Percentiles rank a stretch among this genome's conserved stretches.
Evolutionary conservation across 2,888 invertebrate species (phyloP).

Genomic region (Zele albiditarsus): DNA sequence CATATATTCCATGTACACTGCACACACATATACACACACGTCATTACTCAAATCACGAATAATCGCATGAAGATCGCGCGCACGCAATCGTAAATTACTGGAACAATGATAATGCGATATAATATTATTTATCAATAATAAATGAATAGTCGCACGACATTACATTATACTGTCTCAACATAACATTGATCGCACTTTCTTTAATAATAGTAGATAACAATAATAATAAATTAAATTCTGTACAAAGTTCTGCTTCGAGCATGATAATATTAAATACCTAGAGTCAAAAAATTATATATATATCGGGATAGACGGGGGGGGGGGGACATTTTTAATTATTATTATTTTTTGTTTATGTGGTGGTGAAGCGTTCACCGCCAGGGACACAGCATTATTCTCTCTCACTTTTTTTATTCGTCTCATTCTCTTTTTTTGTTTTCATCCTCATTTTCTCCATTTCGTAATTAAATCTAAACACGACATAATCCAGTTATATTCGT

Average conservation of each 20-base stretch:
- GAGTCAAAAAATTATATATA: conserved; percentile 27
- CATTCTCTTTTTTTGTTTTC: conserved; percentile 21
- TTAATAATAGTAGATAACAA: conserved; percentile 69
- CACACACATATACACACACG: conserved; percentile 47
- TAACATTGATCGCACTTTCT: conserved; percentile 54
- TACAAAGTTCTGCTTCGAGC: conserved; percentile 69
- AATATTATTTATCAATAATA: conserved; percentile 54
- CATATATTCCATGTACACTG: conserved; percentile 48
- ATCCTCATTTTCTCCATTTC: conserved; percentile 18
- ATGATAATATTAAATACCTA: conserved; percentile 63
- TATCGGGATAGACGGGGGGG: conserved; percentile 4
- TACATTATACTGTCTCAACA: conserved; percentile 15
- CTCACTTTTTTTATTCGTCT: conserved; percentile 44
- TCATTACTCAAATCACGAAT: conserved; percentile 23
- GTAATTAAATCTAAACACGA: conserved; percentile 31
- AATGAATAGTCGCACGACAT: conserved; percentile 35
- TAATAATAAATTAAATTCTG: conserved; percentile 73
- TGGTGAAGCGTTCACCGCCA: conserved; percentile 41
- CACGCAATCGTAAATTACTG: conserved; percentile 58
- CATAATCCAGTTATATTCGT: conserved; percentile 41
- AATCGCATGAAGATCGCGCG: conserved; percentile 42
- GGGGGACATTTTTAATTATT: conserved; percentile 13
- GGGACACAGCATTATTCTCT: conserved; percentile 51
- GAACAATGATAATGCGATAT: conserved; percentile 67
- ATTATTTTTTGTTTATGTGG: conserved; percentile 30